These are phyloP conservation scores for Lagopus muta DNA, from an alignment of 2,113 vertebrate species.

Conservation along the genomic window DNA sequence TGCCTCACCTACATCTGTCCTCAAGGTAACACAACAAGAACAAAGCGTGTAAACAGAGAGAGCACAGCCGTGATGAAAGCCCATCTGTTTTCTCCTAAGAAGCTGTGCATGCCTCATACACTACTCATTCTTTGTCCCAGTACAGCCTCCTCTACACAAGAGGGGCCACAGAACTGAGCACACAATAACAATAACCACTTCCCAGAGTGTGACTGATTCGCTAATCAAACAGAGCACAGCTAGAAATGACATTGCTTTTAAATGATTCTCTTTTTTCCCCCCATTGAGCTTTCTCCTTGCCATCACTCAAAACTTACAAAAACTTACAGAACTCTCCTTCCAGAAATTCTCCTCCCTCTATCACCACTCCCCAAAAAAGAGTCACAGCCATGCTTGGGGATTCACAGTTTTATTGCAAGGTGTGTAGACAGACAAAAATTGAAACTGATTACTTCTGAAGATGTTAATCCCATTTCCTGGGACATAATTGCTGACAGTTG, in stretches of 20 bases:
- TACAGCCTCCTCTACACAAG: fast-evolving
- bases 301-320: background rate
- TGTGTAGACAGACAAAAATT: background rate
- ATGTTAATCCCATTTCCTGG: background rate
- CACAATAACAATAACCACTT: background rate
- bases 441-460: background rate
- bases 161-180: background rate
- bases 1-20: background rate
- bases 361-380: conserved; percentile 12
- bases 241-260: background rate
- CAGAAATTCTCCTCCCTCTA: background rate
- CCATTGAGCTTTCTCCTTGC: background rate
- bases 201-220: fast-evolving
- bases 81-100: background rate
- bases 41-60: background rate
- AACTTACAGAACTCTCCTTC: background rate
- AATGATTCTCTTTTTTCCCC: background rate
- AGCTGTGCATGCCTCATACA: fast-evolving
- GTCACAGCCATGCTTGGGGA: background rate
- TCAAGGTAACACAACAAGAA: background rate
- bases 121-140: fast-evolving
- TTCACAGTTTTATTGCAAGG: background rate
- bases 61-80: background rate
- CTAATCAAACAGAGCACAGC: background rate
- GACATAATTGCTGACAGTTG: background rate